Percentiles rank a stretch among this genome's conserved stretches.
Evolutionary conservation across 2,113 vertebrate species (phyloP).

Genomic region (Euleptes europaea): DNA sequence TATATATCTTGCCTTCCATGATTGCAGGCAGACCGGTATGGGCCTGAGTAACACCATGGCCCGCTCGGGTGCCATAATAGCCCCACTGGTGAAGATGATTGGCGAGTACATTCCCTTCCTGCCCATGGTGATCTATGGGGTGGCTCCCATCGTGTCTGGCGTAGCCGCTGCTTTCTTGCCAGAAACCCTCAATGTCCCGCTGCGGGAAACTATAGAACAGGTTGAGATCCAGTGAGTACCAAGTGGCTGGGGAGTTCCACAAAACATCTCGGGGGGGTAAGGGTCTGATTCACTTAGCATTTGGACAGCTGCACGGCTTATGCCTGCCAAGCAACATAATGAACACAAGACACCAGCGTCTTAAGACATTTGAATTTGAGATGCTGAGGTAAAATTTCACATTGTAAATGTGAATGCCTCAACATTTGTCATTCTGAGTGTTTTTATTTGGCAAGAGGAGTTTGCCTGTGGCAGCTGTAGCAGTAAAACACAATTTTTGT

Average conservation of each 20-base stretch:
- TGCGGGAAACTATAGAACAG: slow-evolving; percentile 68
- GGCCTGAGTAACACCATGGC: slow-evolving; percentile 60
- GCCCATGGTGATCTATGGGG: slow-evolving; percentile 64
- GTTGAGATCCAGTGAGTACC: slow-evolving; percentile 53
- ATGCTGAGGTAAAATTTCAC: too few relatives aligned
- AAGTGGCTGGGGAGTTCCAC: neutral
- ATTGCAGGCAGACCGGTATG: slow-evolving; percentile 66
- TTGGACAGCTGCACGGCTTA: too few relatives aligned
- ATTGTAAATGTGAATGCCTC: too few relatives aligned
- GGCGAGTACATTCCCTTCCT: slow-evolving; percentile 53
- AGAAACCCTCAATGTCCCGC: slow-evolving; percentile 65
- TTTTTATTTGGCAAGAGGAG: too few relatives aligned
- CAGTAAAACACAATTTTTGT: too few relatives aligned
- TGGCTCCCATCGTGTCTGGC: slow-evolving; percentile 54
- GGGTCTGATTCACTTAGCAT: too few relatives aligned
- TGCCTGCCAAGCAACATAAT: too few relatives aligned
- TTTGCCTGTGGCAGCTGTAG: too few relatives aligned
- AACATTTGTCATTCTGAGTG: too few relatives aligned
- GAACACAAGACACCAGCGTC: too few relatives aligned
- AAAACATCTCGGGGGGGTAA: neutral
- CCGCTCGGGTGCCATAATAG: slow-evolving; percentile 62
- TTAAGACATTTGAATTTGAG: too few relatives aligned
- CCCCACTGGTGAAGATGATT: slow-evolving; percentile 62
- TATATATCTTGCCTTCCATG: neutral
- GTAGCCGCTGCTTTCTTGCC: slow-evolving; percentile 58